Evolutionary conservation across 2,797 vertebrate species (phyloP).

Genomic region (Choloepus didactylus): DNA sequence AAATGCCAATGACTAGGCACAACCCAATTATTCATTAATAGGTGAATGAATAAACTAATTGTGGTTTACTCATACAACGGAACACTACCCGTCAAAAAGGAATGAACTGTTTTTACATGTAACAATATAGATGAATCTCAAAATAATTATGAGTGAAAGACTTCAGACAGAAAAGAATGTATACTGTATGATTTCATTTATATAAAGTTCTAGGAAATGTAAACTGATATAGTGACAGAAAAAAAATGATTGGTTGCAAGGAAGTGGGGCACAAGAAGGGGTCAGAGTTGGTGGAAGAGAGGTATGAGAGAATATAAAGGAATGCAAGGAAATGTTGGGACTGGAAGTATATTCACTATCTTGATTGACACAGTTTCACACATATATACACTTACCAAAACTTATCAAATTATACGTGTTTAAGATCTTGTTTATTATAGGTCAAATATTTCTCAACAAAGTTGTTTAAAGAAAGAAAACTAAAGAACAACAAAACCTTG

Average conservation of each 20-base stretch:
- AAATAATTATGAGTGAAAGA: slow-evolving; percentile 44
- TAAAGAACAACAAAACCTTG: neutral
- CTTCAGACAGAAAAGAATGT: neutral
- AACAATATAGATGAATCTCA: slow-evolving; percentile 24
- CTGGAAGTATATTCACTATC: neutral
- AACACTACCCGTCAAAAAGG: neutral
- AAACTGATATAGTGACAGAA: neutral
- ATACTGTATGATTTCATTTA: neutral
- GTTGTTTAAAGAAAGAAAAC: neutral
- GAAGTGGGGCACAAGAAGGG: too few relatives aligned
- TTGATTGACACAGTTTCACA: neutral
- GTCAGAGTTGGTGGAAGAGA: neutral
- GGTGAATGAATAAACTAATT: neutral
- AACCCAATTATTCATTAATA: neutral
- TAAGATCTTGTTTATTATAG: neutral
- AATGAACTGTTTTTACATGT: neutral
- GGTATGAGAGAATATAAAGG: neutral
- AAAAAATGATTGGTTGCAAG: neutral
- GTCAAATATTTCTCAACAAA: neutral
- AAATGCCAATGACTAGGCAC: neutral
- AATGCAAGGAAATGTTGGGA: neutral
- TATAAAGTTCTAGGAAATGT: slow-evolving; percentile 15
- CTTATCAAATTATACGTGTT: neutral
- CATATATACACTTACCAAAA: neutral
- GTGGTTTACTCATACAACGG: neutral